Evolutionary conservation across 2,113 vertebrate species (phyloP), one percentile per base, ranked within the genome.

Genomic region (Paramisgurnus dabryanus): DNA sequence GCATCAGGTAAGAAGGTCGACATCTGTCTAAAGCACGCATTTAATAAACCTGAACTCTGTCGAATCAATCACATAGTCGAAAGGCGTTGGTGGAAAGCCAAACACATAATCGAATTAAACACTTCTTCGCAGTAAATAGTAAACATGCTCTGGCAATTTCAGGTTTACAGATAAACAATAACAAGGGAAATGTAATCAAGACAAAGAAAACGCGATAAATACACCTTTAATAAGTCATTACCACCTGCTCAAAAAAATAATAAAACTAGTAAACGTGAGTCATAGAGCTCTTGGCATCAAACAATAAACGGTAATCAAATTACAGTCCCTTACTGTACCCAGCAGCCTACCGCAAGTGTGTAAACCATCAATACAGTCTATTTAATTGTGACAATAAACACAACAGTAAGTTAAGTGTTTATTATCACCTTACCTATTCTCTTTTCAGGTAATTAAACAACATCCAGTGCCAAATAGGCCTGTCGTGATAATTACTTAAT

Each of bases 221-320:
- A 18, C 71, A 57, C 47, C 10, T 7, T 41, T 50, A 63, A 70
- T 73, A 40, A 73, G 40, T 73, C 40, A 73, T 73, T 73, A 22
- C 22, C 67, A 50, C 18, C 27, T 50, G 13, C 57, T 69, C 39
- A 49, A 70, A 70, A 70, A 12, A 61, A 7, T 61, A 60, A 70
- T 63, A 67, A 73, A 18, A 60, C 55, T 60, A 60, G 60, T 73
- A 60, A 73, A 72, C 60, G 39, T 27, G 71, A 73, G 55, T 73
- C 71, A 73, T 61, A 60, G n/a, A 73, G 55, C 40, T 13, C 55
- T 60, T 73, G 71, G 71, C 40, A 60, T 60, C 71, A 22, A 55
- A 45, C 71, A 60, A 73, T 60, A 60, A 73, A 73, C 41, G 71
- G 53, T 60, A 73, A 73, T 73, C 53, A 60, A 73, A 73, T 73